Evolutionary conservation across 1,140 invertebrate genomes (phyloP), one percentile per base, ranked within the genome.

Genomic region (Scaptomyza graminum): DNA sequence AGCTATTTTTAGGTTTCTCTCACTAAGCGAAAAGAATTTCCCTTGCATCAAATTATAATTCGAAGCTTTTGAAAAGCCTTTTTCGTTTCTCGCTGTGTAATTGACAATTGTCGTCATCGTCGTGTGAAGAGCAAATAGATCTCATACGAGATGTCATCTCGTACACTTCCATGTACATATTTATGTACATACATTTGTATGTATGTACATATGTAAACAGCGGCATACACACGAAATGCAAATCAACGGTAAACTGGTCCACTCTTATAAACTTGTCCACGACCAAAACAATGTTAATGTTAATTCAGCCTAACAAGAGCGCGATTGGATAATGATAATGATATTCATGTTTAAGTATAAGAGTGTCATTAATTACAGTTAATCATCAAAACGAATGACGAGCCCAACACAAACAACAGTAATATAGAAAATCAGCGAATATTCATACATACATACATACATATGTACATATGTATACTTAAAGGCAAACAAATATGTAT

Each of bases 61-160:
- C 6, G 7, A 28, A 2, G 28, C 15, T 31, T n/a, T 59, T n/a
- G 13, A n/a, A n/a, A n/a, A n/a, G n/a, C n/a, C n/a, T 8, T 43
- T 7, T 41, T 39, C 66, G n/a, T 12, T 68, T 85, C 63, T 64
- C 65, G 52, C 74, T 55, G 69, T 77, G 74, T 87, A 85, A 57
- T 65, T 68, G 59, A 81, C 55, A 87, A 87, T 60, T 87, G 77
- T 78, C 60, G 55, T 62, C 81, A 74, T 78, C 60, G 55, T 62
- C 81, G 83, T 87, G 81, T 87, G 82, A 85, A 85, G 81, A 63
- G 78, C 64, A 87, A 85, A 82, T 52, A 81, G 43, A 63, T 70
- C 44, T 69, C 52, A 70, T 37, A 57, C 11, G 55, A 59, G 34
- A 66, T 66, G 31, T 59, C 22, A 57, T 46, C 3, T 39, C 18